A percentile compares a stretch with the other conserved stretches of the same genome.
Conservation (phyloP, 1,140 invertebrate genomes). For the Trypoxylus dichotomus region DNA sequence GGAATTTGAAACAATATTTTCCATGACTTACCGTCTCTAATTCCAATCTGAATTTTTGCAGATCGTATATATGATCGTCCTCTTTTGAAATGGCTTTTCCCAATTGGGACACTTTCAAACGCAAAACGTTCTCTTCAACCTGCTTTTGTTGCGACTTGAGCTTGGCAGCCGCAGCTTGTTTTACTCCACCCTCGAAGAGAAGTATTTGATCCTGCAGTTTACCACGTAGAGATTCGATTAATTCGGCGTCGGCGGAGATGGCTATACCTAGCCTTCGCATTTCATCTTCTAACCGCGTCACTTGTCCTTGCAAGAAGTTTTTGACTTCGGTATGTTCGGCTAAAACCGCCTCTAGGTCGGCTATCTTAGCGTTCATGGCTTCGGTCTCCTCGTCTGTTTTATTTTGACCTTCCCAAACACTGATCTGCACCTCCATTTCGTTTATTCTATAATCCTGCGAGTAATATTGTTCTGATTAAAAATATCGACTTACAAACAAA, state of each 20-base stretch:
- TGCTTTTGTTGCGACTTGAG: conserved; percentile 57
- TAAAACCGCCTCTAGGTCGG: conserved; percentile 53
- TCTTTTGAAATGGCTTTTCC: conserved; percentile 59
- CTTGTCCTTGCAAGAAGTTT: conserved; percentile 57
- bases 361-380: conserved; percentile 51
- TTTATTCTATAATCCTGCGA: conserved; percentile 45
- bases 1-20: neutral
- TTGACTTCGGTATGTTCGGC: conserved; percentile 52
- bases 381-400: conserved; percentile 48
- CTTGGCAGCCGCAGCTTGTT: conserved; percentile 55
- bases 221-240: conserved; percentile 47
- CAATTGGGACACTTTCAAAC: conserved; percentile 61
- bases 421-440: conserved; percentile 42
- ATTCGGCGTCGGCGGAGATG: conserved; percentile 51
- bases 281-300: conserved; percentile 59
- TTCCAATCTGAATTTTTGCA: conserved; percentile 62
- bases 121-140: conserved; percentile 65
- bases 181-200: conserved; percentile 59
- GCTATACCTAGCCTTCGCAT: conserved; percentile 54
- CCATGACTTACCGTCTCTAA: conserved; percentile 52
- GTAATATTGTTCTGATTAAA: neutral
- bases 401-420: conserved; percentile 36
- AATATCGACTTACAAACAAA: neutral
- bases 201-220: conserved; percentile 52
- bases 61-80: conserved; percentile 60